Evolutionary conservation across 2,888 invertebrate species (phyloP), one percentile per base, ranked within the genome.

Genomic region (Chrysolina oricalcia): DNA sequence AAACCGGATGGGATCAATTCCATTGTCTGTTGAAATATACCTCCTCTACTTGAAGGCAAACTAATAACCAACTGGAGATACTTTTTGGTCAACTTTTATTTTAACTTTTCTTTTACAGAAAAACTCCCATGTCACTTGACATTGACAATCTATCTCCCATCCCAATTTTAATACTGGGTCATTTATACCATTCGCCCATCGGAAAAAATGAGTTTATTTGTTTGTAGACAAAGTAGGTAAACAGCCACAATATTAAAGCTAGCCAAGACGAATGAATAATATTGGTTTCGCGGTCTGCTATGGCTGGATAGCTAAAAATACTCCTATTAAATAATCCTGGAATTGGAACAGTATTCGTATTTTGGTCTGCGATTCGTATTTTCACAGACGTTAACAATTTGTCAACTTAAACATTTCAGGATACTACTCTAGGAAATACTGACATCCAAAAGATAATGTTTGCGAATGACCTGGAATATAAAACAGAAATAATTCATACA

Each of bases 311-410:
- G 23, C 59, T 59, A 59, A 59, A 59, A 23, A 59, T 59, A 59
- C 59, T 35, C 59, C 59, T 59, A 59, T 59, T 59, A 59, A 59
- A 59, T 59, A 23, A 59, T 35, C 35, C 23, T 23, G 10, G 59
- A 59, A 59, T 35, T 59, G 59, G 59, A 59, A 59, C 59, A 59
- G 27, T 59, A 27, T n/a, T 59, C 59, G 59, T 59, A 59, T 59
- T 59, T 59, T n/a, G 59, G 59, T 59, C 27, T n/a, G 27, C 59
- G 23, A 59, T 59, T 59, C 59, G 27, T n/a, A 15, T 59, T 27
- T 59, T 23, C 27, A n/a, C 35, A 59, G 59, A 35, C 59, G n/a
- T 19, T 27, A 59, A 59, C 23, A 35, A 59, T 59, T 23, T 59
- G 59, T 59, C 59, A 59, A 59, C 27, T 6, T 59, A 59, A 35